A percentile compares a stretch with the other conserved stretches of the same genome.
phyloP scores from a whole-genome alignment of 2,113 vertebrate species.

The Corythornis madagascariensis region DNA sequence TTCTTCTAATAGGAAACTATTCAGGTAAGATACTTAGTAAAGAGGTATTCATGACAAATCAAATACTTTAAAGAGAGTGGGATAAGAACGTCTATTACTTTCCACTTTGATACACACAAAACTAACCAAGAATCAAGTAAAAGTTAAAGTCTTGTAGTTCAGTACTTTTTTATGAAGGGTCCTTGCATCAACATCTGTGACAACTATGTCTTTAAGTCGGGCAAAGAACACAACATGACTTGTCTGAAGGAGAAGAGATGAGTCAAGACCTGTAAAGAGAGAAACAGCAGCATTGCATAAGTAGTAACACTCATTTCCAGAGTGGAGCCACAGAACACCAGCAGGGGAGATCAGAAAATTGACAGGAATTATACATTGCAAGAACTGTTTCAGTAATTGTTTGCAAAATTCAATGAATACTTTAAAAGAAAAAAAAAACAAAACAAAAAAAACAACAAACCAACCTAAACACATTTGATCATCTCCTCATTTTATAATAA shows the following conservation, averaged over 20 bases:
- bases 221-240: conserved; percentile 85
- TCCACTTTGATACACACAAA: not conserved
- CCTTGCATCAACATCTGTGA: conserved; percentile 86
- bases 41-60: not conserved
- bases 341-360: not conserved
- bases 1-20: not conserved
- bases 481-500: not conserved
- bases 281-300: not conserved
- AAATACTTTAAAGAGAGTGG: not conserved
- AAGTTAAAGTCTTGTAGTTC: not conserved
- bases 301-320: not conserved
- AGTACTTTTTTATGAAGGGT: conserved; percentile 91
- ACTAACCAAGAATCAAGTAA: conserved; percentile 8
- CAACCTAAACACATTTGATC: not conserved
- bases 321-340: not conserved
- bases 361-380: not conserved
- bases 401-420: not conserved
- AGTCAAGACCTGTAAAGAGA: conserved; percentile 84
- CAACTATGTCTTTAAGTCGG: conserved; percentile 88
- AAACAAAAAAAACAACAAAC: not conserved
- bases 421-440: not conserved
- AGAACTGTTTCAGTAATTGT: not conserved
- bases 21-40: too few species aligned
- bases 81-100: not conserved
- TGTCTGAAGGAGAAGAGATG: conserved; percentile 83